Percentiles rank a stretch among this genome's conserved stretches.
Evolutionary conservation across 2,888 invertebrate species (phyloP).

Genomic region (Cantharis lateralis): DNA sequence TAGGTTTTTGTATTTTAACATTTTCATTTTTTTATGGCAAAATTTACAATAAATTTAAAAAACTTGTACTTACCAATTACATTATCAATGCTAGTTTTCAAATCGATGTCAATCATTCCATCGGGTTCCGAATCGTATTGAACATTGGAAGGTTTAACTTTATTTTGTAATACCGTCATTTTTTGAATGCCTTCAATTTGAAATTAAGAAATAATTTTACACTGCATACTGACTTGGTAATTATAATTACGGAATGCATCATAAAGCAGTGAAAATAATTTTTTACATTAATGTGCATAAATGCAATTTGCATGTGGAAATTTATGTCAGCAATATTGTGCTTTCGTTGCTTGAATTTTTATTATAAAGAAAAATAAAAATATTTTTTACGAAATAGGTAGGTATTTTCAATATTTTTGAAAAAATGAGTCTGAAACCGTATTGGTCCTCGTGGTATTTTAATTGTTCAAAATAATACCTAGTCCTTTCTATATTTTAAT

Average conservation of each 20-base stretch:
- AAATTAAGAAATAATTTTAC: not conserved
- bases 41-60: no score
- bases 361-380: not conserved
- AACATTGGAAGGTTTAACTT: not conserved
- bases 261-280: not conserved
- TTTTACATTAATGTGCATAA: not conserved
- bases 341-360: not conserved
- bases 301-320: not conserved
- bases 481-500: not conserved
- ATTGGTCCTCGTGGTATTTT: no score
- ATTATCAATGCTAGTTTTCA: not conserved
- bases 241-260: not conserved
- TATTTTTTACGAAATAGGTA: no score
- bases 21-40: no score
- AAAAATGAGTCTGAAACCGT: not conserved
- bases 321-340: not conserved
- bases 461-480: no score
- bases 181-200: not conserved
- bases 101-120: slow-evolving; percentile 16
- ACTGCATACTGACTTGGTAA: not conserved
- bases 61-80: slow-evolving; percentile 5
- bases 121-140: slow-evolving; percentile 11
- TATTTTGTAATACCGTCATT: slow-evolving; percentile 12
- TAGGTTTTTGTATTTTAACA: not conserved
- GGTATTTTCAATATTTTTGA: not conserved